Conservation (phyloP, 2,888 invertebrate genomes). For the Graphium colonna region DNA sequence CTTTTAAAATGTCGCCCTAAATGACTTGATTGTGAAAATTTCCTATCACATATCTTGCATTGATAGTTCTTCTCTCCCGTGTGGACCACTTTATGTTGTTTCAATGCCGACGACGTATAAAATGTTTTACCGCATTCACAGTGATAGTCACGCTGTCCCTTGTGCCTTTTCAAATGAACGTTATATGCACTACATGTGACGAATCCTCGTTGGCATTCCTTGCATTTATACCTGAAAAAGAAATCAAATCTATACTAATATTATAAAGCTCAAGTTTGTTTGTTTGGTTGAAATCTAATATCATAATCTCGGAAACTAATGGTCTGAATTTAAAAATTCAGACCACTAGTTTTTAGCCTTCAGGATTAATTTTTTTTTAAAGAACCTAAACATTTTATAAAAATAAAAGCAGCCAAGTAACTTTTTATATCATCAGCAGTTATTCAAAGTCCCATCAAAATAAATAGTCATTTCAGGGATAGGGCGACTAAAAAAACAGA, state of each 20-base stretch:
- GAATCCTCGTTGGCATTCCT: slow-evolving; percentile 65
- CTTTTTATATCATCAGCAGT: too few species aligned
- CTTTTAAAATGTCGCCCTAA: slow-evolving; percentile 65
- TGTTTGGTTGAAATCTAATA: too few species aligned
- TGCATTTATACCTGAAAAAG: slow-evolving; percentile 58
- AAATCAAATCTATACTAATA: too few species aligned
- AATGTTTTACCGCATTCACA: slow-evolving; percentile 73
- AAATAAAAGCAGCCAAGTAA: too few species aligned
- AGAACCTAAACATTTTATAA: too few species aligned
- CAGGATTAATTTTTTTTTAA: too few species aligned
- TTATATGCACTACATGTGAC: slow-evolving; percentile 67
- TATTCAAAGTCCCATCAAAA: too few species aligned
- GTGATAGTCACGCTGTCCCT: slow-evolving; percentile 65
- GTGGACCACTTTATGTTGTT: slow-evolving; percentile 68
- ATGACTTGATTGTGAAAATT: slow-evolving; percentile 69
- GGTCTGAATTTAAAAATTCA: not conserved
- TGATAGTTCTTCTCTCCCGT: slow-evolving; percentile 72
- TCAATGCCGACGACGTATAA: slow-evolving; percentile 67
- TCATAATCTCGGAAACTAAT: not conserved
- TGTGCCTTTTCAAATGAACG: slow-evolving; percentile 66
- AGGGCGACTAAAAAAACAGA: too few species aligned
- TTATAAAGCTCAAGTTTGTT: too few species aligned
- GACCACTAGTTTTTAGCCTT: too few species aligned
- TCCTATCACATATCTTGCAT: slow-evolving; percentile 66
- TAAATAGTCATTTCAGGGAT: too few species aligned